phyloP scores from a whole-genome alignment of 2,888 invertebrate genomes.

The Drosophila borealis region DNA sequence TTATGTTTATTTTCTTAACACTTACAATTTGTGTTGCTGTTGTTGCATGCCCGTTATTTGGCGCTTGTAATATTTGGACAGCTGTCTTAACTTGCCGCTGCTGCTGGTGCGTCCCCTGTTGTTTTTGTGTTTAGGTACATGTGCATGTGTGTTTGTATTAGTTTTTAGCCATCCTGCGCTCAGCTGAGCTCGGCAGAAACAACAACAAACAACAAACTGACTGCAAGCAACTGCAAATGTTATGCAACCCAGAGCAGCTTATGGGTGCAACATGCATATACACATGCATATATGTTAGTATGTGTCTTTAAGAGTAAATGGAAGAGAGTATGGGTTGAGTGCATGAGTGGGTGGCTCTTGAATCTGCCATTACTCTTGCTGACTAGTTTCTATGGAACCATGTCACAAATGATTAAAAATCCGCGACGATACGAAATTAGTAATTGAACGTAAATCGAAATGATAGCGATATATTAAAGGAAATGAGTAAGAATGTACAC shows the following conservation, averaged over 20 bases:
- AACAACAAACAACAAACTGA: conserved; percentile 31
- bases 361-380: conserved; percentile 7
- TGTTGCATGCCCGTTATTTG: conserved; percentile 43
- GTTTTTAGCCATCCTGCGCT: conserved; percentile 34
- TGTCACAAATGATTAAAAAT: too few species aligned
- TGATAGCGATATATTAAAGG: background rate
- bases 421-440: too few species aligned
- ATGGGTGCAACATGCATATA: conserved; percentile 3
- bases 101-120: conserved; percentile 5
- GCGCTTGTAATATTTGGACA: conserved; percentile 56
- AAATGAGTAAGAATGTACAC: background rate
- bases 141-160: conserved; percentile 17
- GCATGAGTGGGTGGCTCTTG: conserved; percentile 6
- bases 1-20: conserved; percentile 63
- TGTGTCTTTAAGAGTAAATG: background rate
- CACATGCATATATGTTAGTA: background rate
- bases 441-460: background rate
- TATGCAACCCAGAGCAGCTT: conserved; percentile 46
- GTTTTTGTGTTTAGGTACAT: conserved; percentile 1
- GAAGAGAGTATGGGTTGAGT: conserved; percentile 4
- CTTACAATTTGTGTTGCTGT: conserved; percentile 49
- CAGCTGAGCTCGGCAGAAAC: conserved; percentile 43
- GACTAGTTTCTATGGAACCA: background rate
- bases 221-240: conserved; percentile 37
- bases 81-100: conserved; percentile 38